These are phyloP conservation scores for Zophobas morio DNA, from an alignment of 1,140 invertebrate species.

Conservation along the genomic window DNA sequence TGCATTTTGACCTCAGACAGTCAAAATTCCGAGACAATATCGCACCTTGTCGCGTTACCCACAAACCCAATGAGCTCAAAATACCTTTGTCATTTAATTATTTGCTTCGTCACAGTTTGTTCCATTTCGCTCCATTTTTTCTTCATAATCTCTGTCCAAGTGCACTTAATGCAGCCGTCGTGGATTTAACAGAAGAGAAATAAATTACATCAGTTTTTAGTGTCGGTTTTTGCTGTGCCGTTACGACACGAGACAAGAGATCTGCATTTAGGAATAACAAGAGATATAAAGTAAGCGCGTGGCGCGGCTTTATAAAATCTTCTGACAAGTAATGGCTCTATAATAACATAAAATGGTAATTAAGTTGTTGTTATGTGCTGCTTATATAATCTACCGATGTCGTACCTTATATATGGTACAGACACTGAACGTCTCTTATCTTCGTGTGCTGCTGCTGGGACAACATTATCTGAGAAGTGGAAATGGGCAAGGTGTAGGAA, in stretches of 20 bases:
- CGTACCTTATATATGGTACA: constrained; percentile 23
- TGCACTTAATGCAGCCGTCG: background rate
- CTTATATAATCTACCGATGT: constrained; percentile 38
- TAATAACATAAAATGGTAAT: constrained; percentile 62
- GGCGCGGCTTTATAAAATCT: constrained; percentile 56
- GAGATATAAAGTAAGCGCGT: constrained; percentile 54
- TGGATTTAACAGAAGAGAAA: constrained; percentile 14
- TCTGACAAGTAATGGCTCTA: constrained; percentile 59
- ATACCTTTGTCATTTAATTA: too few relatives aligned
- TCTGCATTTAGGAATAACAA: constrained; percentile 43
- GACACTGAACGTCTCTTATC: constrained; percentile 12
- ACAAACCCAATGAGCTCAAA: too few relatives aligned
- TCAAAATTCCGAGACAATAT: too few relatives aligned
- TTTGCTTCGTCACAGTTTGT: background rate
- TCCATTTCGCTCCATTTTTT: background rate
- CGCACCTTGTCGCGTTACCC: too few relatives aligned
- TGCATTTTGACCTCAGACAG: too few relatives aligned
- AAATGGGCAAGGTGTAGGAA: background rate
- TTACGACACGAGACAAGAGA: constrained; percentile 33
- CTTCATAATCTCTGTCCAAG: background rate
- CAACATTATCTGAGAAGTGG: constrained; percentile 12
- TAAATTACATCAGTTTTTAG: constrained; percentile 32
- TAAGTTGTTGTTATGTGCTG: constrained; percentile 57
- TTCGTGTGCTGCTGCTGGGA: background rate
- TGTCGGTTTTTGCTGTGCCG: constrained; percentile 20